Evolutionary conservation across 2,797 vertebrate genomes (phyloP).

Genomic region (Cygnus olor): DNA sequence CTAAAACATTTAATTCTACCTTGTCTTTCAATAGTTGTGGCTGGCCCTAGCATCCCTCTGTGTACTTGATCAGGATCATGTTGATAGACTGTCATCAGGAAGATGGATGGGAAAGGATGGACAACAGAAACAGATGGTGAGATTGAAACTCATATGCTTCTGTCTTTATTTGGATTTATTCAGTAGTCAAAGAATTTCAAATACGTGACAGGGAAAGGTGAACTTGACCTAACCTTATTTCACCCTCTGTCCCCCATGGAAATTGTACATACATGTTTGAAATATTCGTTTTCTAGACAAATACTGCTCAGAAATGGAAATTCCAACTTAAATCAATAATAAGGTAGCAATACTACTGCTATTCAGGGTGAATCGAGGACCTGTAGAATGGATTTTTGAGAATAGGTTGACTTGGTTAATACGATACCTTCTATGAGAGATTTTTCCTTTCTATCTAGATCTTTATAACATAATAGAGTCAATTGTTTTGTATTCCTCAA

Average conservation of each 20-base stretch:
- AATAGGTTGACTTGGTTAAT: not conserved
- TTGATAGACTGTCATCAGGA: conserved; percentile 96
- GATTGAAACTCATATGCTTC: not conserved
- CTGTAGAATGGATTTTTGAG: not conserved
- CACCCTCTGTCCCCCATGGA: not conserved
- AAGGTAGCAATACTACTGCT: not conserved
- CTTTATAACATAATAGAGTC: not conserved
- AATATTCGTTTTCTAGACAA: not conserved
- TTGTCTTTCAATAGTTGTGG: conserved; percentile 88
- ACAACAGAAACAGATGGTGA: conserved; percentile 99
- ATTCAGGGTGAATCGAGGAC: not conserved
- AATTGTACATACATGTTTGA: not conserved
- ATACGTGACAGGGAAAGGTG: not conserved
- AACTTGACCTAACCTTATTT: not conserved
- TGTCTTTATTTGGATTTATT: not conserved
- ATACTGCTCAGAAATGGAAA: not conserved
- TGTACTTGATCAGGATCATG: conserved; percentile 98
- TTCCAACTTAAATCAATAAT: not conserved
- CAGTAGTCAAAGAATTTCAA: not conserved
- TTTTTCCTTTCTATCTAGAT: not conserved
- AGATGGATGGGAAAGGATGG: conserved; percentile 99
- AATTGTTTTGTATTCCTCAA: not conserved
- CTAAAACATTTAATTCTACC: not conserved
- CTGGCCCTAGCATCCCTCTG: conserved; percentile 96
- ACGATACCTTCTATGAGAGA: not conserved